Evolutionary conservation across 1,140 invertebrate species (phyloP).

Genomic region (Drosophila bipectinata): DNA sequence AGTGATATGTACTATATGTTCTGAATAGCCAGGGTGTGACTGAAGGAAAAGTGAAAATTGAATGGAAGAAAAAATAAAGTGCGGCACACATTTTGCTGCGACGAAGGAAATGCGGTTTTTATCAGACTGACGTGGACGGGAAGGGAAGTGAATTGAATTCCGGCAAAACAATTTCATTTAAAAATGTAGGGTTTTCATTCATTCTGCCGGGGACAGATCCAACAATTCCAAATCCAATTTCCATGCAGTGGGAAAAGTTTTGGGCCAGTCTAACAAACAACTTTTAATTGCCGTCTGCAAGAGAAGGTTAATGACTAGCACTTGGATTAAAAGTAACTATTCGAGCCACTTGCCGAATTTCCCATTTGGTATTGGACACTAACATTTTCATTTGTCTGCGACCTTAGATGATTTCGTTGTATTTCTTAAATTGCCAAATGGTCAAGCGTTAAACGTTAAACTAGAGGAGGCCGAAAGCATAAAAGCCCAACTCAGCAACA

Average conservation of each 20-base stretch:
- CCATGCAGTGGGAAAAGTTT: constrained; percentile 25
- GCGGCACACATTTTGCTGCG: not conserved
- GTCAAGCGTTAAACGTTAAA: constrained; percentile 40
- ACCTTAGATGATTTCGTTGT: constrained; percentile 41
- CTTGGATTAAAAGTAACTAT: constrained; percentile 22
- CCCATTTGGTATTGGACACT: constrained; percentile 24
- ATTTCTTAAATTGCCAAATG: constrained; percentile 58
- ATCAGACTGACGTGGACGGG: not conserved
- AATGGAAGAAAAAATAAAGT: not conserved
- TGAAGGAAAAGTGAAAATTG: not conserved
- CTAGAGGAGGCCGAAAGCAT: constrained; percentile 26
- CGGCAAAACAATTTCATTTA: not conserved
- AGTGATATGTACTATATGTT: not conserved
- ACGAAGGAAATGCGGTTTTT: constrained; percentile 18
- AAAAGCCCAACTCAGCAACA: constrained; percentile 11
- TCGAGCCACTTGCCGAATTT: constrained; percentile 10
- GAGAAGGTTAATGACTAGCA: constrained; percentile 52
- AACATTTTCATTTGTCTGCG: constrained; percentile 43
- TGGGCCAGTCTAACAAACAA: not conserved
- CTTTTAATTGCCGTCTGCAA: constrained; percentile 41
- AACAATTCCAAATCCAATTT: constrained; percentile 14
- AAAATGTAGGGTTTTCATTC: not conserved
- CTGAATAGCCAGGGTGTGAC: not conserved
- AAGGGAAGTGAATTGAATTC: constrained; percentile 5
- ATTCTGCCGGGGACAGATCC: not conserved